A percentile compares a stretch with the other conserved stretches of the same genome.
Evolutionary conservation across 2,113 vertebrate genomes (phyloP).

Genomic region (Coturnix japonica): DNA sequence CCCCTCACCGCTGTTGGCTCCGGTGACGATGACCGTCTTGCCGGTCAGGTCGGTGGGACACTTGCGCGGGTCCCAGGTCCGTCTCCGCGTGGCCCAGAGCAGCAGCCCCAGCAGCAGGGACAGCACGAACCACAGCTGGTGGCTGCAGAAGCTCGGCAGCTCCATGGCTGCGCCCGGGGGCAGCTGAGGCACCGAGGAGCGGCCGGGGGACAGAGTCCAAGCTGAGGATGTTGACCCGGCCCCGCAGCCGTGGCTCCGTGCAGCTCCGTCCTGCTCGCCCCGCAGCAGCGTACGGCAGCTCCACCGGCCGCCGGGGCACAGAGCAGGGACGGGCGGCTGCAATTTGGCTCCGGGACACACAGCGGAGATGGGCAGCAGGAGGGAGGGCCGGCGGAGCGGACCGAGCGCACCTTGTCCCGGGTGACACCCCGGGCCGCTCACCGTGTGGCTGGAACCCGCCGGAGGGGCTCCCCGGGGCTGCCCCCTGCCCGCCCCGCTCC

Average conservation of each 20-base stretch:
- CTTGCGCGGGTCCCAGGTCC: constrained; percentile 73
- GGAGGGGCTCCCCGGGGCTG: accelerated
- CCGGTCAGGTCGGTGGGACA: constrained; percentile 79
- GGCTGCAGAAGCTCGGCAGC: not conserved
- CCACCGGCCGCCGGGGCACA: accelerated
- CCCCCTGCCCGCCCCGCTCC: not conserved
- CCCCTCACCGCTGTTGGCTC: constrained; percentile 85
- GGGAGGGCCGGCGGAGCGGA: not conserved
- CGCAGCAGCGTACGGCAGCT: not conserved
- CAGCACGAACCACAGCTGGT: constrained; percentile 70
- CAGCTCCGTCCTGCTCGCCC: accelerated
- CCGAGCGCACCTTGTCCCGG: accelerated
- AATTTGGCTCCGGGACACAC: accelerated
- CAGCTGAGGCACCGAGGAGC: accelerated
- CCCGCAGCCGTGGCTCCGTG: accelerated
- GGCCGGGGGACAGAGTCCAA: not conserved
- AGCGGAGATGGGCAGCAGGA: not conserved
- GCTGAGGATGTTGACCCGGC: not conserved
- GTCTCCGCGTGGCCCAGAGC: constrained; percentile 45
- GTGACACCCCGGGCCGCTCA: accelerated
- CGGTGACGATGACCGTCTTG: constrained; percentile 87
- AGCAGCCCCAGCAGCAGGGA: constrained; percentile 64
- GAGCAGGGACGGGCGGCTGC: accelerated
- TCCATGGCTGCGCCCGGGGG: not conserved
- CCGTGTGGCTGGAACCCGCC: accelerated